Conservation (phyloP, 2,797 vertebrate genomes). For the Gallinago solitaria region DNA sequence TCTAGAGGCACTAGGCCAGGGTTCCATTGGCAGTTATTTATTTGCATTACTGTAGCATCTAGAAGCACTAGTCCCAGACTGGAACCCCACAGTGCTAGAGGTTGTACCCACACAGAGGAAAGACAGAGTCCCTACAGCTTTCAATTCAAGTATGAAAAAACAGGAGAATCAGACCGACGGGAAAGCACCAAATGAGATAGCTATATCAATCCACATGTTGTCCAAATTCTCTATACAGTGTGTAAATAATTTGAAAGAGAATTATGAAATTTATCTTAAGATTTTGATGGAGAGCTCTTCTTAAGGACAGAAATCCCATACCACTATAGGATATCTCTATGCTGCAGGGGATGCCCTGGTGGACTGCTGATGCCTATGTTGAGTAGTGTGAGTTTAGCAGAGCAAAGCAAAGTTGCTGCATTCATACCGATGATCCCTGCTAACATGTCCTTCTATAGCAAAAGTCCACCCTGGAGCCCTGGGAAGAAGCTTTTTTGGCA, state of each 20-base stretch:
- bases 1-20: not conserved
- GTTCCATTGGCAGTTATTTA: not conserved
- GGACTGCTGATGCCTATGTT: rapidly evolving
- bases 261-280: not conserved
- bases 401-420: rapidly evolving
- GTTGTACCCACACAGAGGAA: not conserved
- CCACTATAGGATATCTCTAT: not conserved
- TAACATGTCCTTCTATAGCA: not conserved
- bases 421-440: not conserved
- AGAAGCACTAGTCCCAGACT: not conserved
- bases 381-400: not conserved
- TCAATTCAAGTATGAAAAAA: not conserved
- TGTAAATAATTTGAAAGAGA: not conserved
- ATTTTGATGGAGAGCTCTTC: not conserved
- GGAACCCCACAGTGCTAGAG: not conserved
- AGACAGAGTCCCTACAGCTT: not conserved
- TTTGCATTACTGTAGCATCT: not conserved
- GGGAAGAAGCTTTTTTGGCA: not conserved
- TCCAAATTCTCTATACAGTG: not conserved
- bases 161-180: not conserved
- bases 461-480: not conserved
- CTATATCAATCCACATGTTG: not conserved
- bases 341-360: not conserved
- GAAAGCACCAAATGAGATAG: not conserved
- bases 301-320: not conserved